Conservation (phyloP, 2,888 invertebrate species). For the Lasioglossum pauxillum region DNA sequence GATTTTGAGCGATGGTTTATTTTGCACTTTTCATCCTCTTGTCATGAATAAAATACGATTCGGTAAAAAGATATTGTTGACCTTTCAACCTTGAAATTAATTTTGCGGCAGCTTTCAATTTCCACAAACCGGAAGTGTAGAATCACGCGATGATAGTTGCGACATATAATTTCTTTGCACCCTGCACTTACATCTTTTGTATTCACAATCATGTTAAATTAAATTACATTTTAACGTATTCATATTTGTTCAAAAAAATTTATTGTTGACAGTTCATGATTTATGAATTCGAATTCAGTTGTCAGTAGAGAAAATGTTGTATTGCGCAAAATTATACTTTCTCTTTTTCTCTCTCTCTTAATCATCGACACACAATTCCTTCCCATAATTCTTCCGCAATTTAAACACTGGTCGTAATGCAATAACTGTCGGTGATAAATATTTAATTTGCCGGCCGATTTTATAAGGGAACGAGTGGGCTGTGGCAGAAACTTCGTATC, state of each 20-base stretch:
- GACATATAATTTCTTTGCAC: too few species aligned
- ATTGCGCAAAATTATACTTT: neutral
- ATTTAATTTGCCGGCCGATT: conserved; percentile 30
- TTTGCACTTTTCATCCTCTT: too few species aligned
- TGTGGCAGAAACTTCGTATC: conserved; percentile 27
- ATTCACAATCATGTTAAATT: neutral
- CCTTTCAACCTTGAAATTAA: too few species aligned
- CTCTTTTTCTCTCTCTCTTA: neutral
- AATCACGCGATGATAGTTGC: too few species aligned
- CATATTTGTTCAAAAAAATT: neutral
- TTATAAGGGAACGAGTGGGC: conserved; percentile 20
- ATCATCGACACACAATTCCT: neutral
- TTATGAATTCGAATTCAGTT: neutral
- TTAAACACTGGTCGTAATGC: neutral
- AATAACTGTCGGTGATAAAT: conserved; percentile 36
- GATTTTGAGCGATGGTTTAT: too few species aligned
- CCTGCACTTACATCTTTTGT: neutral
- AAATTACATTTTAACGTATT: neutral
- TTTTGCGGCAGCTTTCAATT: too few species aligned
- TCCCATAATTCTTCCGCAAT: conserved; percentile 3
- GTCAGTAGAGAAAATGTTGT: neutral
- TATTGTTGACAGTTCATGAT: neutral
- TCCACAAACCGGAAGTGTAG: too few species aligned
- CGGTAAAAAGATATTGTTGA: too few species aligned
- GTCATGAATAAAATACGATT: too few species aligned